phyloP scores from a whole-genome alignment of 2,113 vertebrate species.

The Limanda limanda region DNA sequence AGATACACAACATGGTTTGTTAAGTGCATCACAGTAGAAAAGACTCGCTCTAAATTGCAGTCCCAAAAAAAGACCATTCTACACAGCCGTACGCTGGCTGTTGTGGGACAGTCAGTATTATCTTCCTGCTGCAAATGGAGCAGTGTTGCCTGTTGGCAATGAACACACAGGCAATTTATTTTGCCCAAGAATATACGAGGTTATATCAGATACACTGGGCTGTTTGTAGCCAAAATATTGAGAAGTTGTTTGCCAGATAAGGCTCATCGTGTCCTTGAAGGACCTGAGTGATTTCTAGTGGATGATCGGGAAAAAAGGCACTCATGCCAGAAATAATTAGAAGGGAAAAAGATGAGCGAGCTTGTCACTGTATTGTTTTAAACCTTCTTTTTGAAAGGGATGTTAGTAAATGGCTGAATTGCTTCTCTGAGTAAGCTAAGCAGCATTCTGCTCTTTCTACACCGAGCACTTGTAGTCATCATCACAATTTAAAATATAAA shows the following conservation, averaged over 20 bases:
- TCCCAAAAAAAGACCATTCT: slow-evolving; percentile 9
- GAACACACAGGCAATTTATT: slow-evolving; percentile 20
- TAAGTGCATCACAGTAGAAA: not conserved
- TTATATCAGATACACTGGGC: not conserved
- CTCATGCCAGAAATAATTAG: slow-evolving; percentile 31
- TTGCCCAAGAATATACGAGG: slow-evolving; percentile 7
- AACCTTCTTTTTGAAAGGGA: slow-evolving; percentile 25
- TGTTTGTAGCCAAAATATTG: slow-evolving; percentile 28
- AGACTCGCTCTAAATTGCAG: not conserved
- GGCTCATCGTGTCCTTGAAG: slow-evolving; percentile 25
- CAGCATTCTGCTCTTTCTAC: slow-evolving; percentile 1
- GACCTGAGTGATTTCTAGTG: slow-evolving; percentile 22
- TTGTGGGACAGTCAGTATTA: slow-evolving; percentile 26
- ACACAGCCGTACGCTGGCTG: not conserved
- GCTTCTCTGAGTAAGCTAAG: slow-evolving; percentile 4
- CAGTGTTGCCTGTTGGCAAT: slow-evolving; percentile 17
- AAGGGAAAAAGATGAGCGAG: slow-evolving; percentile 4
- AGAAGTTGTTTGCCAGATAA: slow-evolving; percentile 8
- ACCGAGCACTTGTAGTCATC: not conserved
- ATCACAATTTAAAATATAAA: slow-evolving; percentile 2
- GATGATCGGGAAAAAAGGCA: slow-evolving; percentile 28
- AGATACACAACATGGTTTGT: slow-evolving; percentile 1
- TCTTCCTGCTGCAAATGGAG: slow-evolving; percentile 30
- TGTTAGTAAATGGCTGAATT: not conserved
- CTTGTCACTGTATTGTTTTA: slow-evolving; percentile 18